Conservation (phyloP, 2,113 vertebrate genomes). For the Eolophus roseicapilla region DNA sequence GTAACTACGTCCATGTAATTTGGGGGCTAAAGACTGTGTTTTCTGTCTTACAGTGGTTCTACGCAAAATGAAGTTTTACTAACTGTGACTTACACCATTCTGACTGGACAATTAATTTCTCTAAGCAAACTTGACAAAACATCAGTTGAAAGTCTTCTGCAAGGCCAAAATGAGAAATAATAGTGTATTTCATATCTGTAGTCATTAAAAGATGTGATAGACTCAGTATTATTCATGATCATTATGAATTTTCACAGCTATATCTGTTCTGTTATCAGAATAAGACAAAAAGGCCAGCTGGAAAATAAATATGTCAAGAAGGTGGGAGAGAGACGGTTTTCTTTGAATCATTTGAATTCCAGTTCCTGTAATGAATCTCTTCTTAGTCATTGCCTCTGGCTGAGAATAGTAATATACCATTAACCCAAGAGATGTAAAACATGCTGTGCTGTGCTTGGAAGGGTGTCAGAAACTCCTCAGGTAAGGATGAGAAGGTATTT, state of each 20-base stretch:
- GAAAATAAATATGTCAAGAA: not conserved
- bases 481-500: not conserved
- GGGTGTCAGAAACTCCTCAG: not conserved
- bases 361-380: not conserved
- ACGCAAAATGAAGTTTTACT: not conserved
- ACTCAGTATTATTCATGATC: not conserved
- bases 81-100: not conserved
- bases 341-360: not conserved
- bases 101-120: not conserved
- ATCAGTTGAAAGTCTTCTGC: not conserved
- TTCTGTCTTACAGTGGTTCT: not conserved
- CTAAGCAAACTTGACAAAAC: not conserved
- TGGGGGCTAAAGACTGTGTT: not conserved
- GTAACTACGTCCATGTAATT: not conserved
- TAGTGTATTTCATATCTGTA: not conserved
- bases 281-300: not conserved
- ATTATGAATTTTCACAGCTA: not conserved
- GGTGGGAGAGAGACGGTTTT: not conserved
- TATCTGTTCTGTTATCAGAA: not conserved
- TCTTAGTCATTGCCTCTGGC: constrained; percentile 28
- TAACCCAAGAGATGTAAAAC: constrained; percentile 21
- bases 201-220: not conserved
- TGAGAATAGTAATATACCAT: constrained; percentile 14
- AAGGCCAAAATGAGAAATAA: not conserved
- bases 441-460: not conserved